Conservation (phyloP, 2,888 invertebrate species). For the Invenusta paracnida region DNA sequence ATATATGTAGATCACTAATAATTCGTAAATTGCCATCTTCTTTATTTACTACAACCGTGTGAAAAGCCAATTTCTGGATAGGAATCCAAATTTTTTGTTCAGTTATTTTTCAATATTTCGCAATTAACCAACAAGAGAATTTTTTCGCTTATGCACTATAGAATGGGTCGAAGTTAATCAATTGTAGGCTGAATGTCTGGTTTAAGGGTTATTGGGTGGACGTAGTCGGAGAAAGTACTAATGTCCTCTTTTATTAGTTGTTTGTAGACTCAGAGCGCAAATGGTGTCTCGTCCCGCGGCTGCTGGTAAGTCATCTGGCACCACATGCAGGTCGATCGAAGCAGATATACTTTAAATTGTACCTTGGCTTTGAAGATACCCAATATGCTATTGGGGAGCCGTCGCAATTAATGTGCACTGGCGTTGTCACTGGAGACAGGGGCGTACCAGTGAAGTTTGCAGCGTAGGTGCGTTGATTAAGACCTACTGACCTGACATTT, state of each 20-base stretch:
- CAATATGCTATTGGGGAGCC: too few relatives aligned
- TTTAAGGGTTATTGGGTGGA: not conserved
- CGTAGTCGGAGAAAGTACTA: not conserved
- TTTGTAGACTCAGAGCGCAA: not conserved
- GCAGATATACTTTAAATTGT: too few relatives aligned
- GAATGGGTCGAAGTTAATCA: not conserved
- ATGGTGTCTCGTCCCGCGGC: not conserved
- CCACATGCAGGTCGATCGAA: not conserved
- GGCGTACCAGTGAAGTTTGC: too few relatives aligned
- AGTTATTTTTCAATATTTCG: constrained; percentile 4
- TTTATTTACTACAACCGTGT: constrained; percentile 3
- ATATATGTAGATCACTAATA: not conserved
- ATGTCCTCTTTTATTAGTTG: not conserved
- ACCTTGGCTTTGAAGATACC: too few relatives aligned
- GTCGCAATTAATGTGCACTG: too few relatives aligned
- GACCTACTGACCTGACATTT: too few relatives aligned
- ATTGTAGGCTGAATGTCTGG: not conserved
- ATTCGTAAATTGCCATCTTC: not conserved
- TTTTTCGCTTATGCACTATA: not conserved
- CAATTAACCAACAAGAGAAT: too few relatives aligned
- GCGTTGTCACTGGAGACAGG: too few relatives aligned
- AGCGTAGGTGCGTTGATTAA: too few relatives aligned
- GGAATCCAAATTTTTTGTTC: constrained; percentile 1
- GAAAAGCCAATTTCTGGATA: not conserved
- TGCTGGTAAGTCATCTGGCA: not conserved